A percentile compares a stretch with the other conserved stretches of the same genome.
Conservation (phyloP, 2,113 vertebrate genomes). For the Coryphaenoides rupestris region DNA sequence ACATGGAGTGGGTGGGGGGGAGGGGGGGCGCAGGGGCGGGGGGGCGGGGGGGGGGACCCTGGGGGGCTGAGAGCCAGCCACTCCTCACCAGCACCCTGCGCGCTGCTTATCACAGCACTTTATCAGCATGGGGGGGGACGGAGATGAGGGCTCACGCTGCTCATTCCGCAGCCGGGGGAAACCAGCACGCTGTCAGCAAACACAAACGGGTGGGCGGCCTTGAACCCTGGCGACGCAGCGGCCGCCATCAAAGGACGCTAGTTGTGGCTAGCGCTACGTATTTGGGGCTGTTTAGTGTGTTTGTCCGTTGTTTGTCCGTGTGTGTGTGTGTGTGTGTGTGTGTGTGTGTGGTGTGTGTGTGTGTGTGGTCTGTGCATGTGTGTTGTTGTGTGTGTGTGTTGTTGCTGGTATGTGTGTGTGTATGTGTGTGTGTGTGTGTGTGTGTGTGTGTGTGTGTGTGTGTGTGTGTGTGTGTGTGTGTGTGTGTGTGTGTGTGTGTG, state of each 20-base stretch:
- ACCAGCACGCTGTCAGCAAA: slow-evolving; percentile 70
- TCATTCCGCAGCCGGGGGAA: slow-evolving; percentile 71
- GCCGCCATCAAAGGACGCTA: slow-evolving; percentile 38
- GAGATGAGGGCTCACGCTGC: slow-evolving; percentile 86
- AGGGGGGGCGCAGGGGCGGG: too few species aligned
- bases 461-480: too few species aligned
- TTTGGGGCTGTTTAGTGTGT: neutral
- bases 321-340: neutral
- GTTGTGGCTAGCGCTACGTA: slow-evolving; percentile 19
- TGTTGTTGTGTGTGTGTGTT: too few species aligned
- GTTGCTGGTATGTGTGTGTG: too few species aligned
- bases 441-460: too few species aligned
- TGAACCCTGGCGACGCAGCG: slow-evolving; percentile 44
- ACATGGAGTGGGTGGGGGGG: too few species aligned
- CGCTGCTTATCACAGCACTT: slow-evolving; percentile 93
- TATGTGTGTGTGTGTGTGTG: too few species aligned
- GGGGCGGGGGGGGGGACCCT: too few species aligned
- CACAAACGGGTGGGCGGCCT: slow-evolving; percentile 84
- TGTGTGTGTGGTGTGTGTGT: too few species aligned
- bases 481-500: too few species aligned
- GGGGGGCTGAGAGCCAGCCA: slow-evolving; percentile 71
- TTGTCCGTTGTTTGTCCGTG: neutral
- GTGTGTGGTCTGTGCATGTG: too few species aligned
- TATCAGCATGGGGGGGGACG: slow-evolving; percentile 82
- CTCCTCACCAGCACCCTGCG: slow-evolving; percentile 71